These are phyloP conservation scores for Gastracanthus pulcherrimus DNA, from an alignment of 2,888 invertebrate genomes.

Conservation along the genomic window DNA sequence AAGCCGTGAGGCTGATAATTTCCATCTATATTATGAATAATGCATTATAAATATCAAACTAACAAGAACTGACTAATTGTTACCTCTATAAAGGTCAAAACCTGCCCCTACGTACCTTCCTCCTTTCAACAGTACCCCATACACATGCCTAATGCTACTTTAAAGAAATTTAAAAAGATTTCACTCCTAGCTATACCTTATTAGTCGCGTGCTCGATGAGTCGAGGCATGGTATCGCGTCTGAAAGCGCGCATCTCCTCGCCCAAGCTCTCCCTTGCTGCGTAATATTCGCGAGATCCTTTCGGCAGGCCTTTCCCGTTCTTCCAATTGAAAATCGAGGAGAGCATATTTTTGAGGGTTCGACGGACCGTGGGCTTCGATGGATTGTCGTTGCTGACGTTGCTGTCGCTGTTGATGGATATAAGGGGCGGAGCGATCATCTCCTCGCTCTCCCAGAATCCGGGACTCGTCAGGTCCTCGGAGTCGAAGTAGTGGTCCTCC, in stretches of 20 bases:
- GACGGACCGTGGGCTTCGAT: background rate
- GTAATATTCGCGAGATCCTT: conserved; percentile 54
- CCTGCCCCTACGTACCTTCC: too few species aligned
- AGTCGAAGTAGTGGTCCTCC: background rate
- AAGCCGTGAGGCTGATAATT: too few species aligned
- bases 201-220: conserved; percentile 28
- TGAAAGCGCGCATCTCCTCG: conserved; percentile 56
- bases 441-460: background rate
- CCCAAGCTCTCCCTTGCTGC: conserved; percentile 53
- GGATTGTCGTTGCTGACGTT: background rate
- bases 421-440: background rate
- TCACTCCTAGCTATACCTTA: background rate
- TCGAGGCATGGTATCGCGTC: conserved; percentile 52
- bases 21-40: too few species aligned
- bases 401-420: background rate
- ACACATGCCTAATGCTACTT: too few species aligned
- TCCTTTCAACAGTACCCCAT: too few species aligned
- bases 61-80: too few species aligned
- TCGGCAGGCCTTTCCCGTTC: conserved; percentile 10
- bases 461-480: background rate
- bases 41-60: too few species aligned
- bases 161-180: too few species aligned
- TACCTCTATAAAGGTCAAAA: too few species aligned
- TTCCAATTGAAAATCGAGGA: conserved; percentile 56
- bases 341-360: conserved; percentile 59